Base-by-base conservation (phyloP, 2,888 invertebrate species). In the Halictus quadricinctus region DNA sequence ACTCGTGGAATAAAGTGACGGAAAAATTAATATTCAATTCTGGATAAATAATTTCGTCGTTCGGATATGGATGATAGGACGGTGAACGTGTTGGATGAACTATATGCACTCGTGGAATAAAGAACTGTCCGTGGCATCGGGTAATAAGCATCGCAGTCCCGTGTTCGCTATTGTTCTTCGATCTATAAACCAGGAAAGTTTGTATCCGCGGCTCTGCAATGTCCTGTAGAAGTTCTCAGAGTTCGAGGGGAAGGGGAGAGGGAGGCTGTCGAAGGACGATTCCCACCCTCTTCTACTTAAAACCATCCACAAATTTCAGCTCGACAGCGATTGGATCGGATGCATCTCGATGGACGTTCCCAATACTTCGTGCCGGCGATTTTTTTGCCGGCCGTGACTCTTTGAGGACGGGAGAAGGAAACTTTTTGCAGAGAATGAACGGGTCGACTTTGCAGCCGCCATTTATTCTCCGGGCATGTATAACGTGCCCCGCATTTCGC, bases 401-500 rank as follows among this genome's bases (percentile, higher is more conserved):
- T 50, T 54, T n/a, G n/a, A 60, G 70, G 25, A 72, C 15, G 46
- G n/a, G 76, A 46, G 41, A 29, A 76, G 70, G 25, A 43, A 73
- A 72, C 36, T 81, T 89, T 81, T 88, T 81, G 12, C n/a, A 15
- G 21, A 64, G 70, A 72, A 48, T 48, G 73, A 80, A 66, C 76
- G 36, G 29, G 15, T 15, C 48, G 48, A 69, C n/a, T 80, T 66
- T 46, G 74, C 18, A n/a, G 76, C 29, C 66, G 81, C 72, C 88
- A 81, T 88, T 89, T 89, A 88, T 83, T 75, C 58, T 58, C 46
- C n/a, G 12, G 29, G 72, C 76, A 60, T 79, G 77, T 84, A 87
- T 82, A 80, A 84, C 79, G 86, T 80, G 86, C 64, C 60, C 83
- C 54, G 84, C 66, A 88, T 90, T 58, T 89, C 83, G 87, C 54